Evolutionary conservation across 2,888 invertebrate genomes (phyloP), one percentile per base, ranked within the genome.

Genomic region (Rhorus exstirpatorius): DNA sequence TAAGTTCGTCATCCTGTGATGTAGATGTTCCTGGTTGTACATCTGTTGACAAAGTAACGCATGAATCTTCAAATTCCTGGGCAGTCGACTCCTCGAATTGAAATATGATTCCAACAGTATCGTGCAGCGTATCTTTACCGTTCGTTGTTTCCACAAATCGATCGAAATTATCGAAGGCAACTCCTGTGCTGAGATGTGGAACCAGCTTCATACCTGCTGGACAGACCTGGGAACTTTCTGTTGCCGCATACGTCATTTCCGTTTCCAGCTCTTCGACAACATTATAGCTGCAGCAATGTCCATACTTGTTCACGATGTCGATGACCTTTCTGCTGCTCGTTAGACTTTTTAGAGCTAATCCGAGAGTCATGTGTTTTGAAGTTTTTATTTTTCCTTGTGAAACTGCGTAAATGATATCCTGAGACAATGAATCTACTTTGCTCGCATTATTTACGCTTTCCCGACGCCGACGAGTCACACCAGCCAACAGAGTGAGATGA

Each of bases 231-330:
- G 0, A 21, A n/a, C 35, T 31, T 21, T 60, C 21, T 8, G 19
- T 21, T 24, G 83, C 67, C 19, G 84, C n/a, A 67, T 77, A 87
- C 10, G 88, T 87, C 4, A 85, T 79, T 81, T 89, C 86, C 3
- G 89, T 89, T 86, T 89, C 88, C 10, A 88, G 41, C 85, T 86
- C 88, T 83, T 89, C 85, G n/a, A 86, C 31, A 8, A 76, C 83
- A n/a, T 72, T 79, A 58, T 89, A 89, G 55, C 86, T 85, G 49
- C 85, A 87, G 46, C 87, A 87, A 74, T 89, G 89, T 6, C 86
- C 86, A 72, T 84, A 87, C 65, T 79, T 83, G 70, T 89, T 86
- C 1, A 89, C 31, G 38, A 89, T 88, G 44, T 86, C 65, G 7
- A 89, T 80, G 3, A 87, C 79, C 82, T 87, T 86, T 76, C 63